A percentile compares a stretch with the other conserved stretches of the same genome.
Conservation (phyloP, 2,113 vertebrate species). For the Rhinoptilus africanus region DNA sequence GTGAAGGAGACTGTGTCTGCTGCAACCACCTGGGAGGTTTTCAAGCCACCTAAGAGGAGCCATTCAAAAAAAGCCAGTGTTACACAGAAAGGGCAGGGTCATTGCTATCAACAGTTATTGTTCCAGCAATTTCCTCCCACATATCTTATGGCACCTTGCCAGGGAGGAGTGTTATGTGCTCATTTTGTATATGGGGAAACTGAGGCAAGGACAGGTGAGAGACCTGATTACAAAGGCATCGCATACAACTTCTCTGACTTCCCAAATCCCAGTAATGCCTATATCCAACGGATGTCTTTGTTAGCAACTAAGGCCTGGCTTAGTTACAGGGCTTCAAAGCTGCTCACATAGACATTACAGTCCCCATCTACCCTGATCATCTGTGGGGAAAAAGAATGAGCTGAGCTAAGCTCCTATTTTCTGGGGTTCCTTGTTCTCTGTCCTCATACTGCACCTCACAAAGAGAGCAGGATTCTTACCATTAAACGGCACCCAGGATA, state of each 20-base stretch:
- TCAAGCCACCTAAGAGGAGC: conserved; percentile 71
- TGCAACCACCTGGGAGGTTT: conserved; percentile 71
- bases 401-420: neutral
- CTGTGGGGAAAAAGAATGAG: neutral
- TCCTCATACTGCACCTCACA: neutral
- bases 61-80: neutral
- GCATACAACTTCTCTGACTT: accelerated
- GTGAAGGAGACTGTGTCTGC: conserved; percentile 67
- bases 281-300: neutral
- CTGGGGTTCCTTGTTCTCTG: neutral
- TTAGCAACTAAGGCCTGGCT: neutral
- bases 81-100: neutral
- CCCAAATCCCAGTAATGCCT: neutral
- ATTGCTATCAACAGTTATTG: neutral
- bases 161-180: neutral
- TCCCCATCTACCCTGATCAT: accelerated
- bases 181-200: neutral
- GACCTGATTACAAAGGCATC: neutral
- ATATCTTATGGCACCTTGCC: neutral
- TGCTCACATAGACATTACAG: accelerated
- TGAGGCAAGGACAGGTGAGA: neutral
- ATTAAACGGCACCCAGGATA: conserved; percentile 80
- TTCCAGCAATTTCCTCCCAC: neutral
- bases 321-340: neutral
- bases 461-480: conserved; percentile 47